Evolutionary conservation across 2,113 vertebrate species (phyloP), one percentile per base, ranked within the genome.

Genomic region (Ibidorhyncha struthersii): DNA sequence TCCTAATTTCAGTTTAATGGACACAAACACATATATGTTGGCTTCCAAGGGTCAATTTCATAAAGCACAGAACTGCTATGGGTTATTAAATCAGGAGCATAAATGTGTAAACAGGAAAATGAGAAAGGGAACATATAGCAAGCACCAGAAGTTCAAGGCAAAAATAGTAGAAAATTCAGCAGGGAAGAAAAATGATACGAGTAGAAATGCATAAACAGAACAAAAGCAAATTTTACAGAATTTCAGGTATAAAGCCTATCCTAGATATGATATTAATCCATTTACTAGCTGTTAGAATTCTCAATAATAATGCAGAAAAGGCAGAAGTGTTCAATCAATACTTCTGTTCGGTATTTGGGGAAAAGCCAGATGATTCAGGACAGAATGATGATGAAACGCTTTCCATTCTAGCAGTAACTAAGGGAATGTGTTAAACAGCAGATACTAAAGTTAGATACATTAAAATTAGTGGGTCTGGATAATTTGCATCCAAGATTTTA

Each of bases 381-480:
- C 67, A 96, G 90, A 94, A 97, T 93, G 78, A 97, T 96, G 97
- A 96, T 94, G 82, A 93, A 97, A 94, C 62, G 74, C 71, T 88
- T 93, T 96, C 81, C 82, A 82, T 90, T 94, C 62, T 41, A 91
- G 36, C 82, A 80, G 73, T 96, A 97, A 93, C 96, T 95, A 96
- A 93, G 71, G 58, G 50, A 91, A 93, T 93, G 84, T 90, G 89
- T 95, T 96, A 90, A 97, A 88, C 81, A 91, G 81, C 81, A 96
- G 82, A 94, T 63, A 88, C 74, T 88, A 87, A 94, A 96, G 81
- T 95, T 89, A 88, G 84, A 96, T 89, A 95, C 93, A 94, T 97
- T 97, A 86, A 97, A 97, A 96, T 97, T 91, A 93, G 91, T 73
- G 84, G 91, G 23, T 95, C 91, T 81, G 62, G 79, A 74, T 83